These are phyloP conservation scores for Xestia xanthographa DNA, from an alignment of 2,888 invertebrate species.

Conservation along the genomic window DNA sequence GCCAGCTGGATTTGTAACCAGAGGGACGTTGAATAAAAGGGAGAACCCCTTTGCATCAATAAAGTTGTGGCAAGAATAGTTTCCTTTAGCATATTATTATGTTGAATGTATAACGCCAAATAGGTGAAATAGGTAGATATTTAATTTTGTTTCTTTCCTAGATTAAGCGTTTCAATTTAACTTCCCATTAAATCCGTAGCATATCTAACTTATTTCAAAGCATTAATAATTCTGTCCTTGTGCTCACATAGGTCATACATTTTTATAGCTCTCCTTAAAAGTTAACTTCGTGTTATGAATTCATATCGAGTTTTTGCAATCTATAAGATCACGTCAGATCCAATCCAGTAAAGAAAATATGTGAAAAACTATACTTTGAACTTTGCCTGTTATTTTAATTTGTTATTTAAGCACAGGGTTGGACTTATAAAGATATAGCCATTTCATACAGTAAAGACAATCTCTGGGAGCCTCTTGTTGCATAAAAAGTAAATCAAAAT, in stretches of 20 bases:
- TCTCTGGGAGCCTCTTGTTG: neutral
- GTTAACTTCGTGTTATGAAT: slow-evolving; percentile 56
- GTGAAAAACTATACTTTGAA: neutral
- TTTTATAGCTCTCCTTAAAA: slow-evolving; percentile 56
- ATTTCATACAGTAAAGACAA: neutral
- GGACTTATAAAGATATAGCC: neutral
- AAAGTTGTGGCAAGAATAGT: neutral
- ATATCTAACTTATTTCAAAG: slow-evolving; percentile 32
- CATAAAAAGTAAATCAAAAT: neutral
- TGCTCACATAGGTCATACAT: slow-evolving; percentile 32
- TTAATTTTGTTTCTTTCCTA: neutral
- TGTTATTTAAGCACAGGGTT: neutral
- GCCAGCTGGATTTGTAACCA: neutral
- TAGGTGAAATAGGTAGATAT: neutral
- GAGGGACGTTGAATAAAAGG: neutral
- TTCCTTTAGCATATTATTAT: neutral
- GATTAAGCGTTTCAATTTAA: neutral
- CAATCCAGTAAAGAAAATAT: neutral
- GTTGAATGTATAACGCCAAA: neutral
- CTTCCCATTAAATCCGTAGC: slow-evolving; percentile 27
- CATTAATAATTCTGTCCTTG: slow-evolving; percentile 48
- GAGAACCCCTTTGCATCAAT: neutral
- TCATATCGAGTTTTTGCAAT: slow-evolving; percentile 45
- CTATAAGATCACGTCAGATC: slow-evolving; percentile 2
- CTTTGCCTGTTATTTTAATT: neutral